Percentiles rank a stretch among this genome's conserved stretches.
Conservation (phyloP, 2,888 invertebrate genomes). For the Eubasilissa splendida region DNA sequence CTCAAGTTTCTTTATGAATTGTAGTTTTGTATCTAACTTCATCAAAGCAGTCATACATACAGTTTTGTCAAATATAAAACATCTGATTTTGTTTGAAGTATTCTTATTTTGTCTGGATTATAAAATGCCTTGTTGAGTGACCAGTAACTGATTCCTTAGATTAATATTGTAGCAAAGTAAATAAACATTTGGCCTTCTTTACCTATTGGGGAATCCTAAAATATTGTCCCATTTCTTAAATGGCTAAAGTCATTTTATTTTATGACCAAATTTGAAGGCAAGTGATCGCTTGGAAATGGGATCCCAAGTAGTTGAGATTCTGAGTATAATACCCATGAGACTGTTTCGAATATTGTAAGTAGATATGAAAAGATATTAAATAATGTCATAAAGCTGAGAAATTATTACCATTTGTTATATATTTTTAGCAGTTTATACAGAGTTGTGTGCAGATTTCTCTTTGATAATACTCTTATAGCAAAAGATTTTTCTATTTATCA, state of each 20-base stretch:
- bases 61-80: no score
- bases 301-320: not conserved
- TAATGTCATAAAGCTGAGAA: no score
- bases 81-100: no score
- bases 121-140: no score
- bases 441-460: not conserved
- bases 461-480: not conserved
- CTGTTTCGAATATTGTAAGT: slow-evolving; percentile 1
- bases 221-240: slow-evolving; percentile 5
- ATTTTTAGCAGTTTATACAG: not conserved
- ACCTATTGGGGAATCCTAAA: slow-evolving; percentile 2
- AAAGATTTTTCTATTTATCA: not conserved
- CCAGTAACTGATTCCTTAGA: no score
- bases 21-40: no score
- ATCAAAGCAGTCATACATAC: no score
- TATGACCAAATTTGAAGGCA: slow-evolving; percentile 11
- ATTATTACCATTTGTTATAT: not conserved
- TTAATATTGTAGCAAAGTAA: slow-evolving; percentile 16
- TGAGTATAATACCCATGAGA: slow-evolving; percentile 13
- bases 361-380: slow-evolving; percentile 10
- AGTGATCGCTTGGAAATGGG: not conserved
- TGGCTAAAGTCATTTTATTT: slow-evolving; percentile 13
- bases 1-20: no score
- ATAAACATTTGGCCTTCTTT: slow-evolving; percentile 31
- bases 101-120: no score